Evolutionary conservation across 2,888 invertebrate genomes (phyloP).

Genomic region (Heliconius aoede): DNA sequence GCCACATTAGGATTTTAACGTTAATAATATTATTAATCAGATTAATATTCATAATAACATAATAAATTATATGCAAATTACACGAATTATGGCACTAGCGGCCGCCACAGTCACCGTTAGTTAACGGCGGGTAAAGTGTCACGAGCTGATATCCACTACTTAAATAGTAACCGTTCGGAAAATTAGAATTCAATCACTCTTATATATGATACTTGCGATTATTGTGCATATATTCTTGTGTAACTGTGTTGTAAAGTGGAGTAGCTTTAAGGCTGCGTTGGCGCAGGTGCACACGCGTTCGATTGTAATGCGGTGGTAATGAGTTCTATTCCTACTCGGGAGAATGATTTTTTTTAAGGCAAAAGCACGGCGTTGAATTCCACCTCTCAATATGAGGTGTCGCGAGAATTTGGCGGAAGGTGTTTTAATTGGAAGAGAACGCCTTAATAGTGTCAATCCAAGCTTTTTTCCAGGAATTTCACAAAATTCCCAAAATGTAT

Average conservation of each 20-base stretch:
- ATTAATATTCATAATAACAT: neutral
- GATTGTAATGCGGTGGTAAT: neutral
- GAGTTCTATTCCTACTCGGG: neutral
- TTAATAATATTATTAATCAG: constrained; percentile 4
- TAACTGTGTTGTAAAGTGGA: no score
- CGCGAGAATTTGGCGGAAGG: neutral
- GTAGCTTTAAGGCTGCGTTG: no score
- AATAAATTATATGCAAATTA: constrained; percentile 30
- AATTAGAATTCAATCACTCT: constrained; percentile 16
- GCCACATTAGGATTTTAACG: neutral
- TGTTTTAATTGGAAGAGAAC: no score
- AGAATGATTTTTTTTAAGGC: neutral
- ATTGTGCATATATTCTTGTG: neutral
- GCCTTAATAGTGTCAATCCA: no score
- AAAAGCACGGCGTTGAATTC: neutral
- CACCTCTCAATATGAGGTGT: neutral
- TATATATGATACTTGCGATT: neutral
- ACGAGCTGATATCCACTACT: constrained; percentile 21
- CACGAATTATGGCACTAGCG: constrained; percentile 14
- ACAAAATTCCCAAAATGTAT: neutral
- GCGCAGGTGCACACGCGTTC: neutral
- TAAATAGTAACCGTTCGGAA: constrained; percentile 24
- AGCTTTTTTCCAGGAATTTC: neutral
- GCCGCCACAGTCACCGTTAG: constrained; percentile 34
- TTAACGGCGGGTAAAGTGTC: constrained; percentile 28